Percentiles rank a stretch among this genome's conserved stretches.
phyloP scores from a whole-genome alignment of 1,140 invertebrate genomes.

The Bombus difficillimus region DNA sequence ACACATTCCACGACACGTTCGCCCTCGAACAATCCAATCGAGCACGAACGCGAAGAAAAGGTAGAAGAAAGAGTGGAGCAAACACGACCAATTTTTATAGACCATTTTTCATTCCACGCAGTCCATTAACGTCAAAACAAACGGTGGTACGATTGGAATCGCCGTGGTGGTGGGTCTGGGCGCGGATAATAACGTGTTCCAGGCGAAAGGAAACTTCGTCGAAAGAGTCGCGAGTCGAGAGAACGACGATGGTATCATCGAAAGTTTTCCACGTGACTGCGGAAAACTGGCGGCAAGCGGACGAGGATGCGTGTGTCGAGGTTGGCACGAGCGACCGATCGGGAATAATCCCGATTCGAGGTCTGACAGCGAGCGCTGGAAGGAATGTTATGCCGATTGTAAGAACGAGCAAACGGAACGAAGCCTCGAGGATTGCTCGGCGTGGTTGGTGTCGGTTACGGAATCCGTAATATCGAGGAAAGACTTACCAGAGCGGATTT shows the following conservation, averaged over 20 bases:
- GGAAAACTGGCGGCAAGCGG: no score
- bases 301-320: background rate
- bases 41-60: background rate
- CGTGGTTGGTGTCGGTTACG: conserved; percentile 44
- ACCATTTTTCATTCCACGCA: background rate
- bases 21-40: background rate
- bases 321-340: conserved; percentile 6
- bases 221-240: background rate
- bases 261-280: conserved; percentile 28
- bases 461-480: conserved; percentile 51
- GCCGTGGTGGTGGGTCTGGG: background rate
- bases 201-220: background rate
- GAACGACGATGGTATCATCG: background rate
- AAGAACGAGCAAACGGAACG: conserved; percentile 45
- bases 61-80: background rate
- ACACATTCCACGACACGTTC: background rate
- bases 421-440: conserved; percentile 14
- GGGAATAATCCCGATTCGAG: conserved; percentile 10
- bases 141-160: background rate
- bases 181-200: conserved; percentile 30
- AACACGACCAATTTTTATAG: background rate
- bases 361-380: background rate
- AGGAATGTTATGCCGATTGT: conserved; percentile 39
- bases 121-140: conserved; percentile 32
- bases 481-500: conserved; percentile 51